Percentiles rank a stretch among this genome's conserved stretches.
Evolutionary conservation across 2,113 vertebrate genomes (phyloP).

Genomic region (Crotalus helleri): DNA sequence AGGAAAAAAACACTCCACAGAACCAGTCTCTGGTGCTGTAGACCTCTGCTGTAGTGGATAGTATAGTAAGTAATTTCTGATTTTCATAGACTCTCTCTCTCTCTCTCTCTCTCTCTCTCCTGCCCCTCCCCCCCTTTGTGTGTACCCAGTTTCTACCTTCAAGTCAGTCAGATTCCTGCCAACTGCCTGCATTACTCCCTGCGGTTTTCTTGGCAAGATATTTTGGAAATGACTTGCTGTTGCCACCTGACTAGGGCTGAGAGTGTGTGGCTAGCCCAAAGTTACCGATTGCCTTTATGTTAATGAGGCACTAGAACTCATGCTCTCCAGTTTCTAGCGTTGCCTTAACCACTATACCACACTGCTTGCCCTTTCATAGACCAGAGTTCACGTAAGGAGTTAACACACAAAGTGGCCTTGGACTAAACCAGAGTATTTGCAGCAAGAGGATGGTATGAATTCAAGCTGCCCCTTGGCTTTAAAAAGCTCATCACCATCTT

Average conservation of each 20-base stretch:
- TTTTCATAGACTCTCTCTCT: no score
- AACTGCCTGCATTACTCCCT: neutral
- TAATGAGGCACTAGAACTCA: neutral
- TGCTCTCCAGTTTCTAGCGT: neutral
- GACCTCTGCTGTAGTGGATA: no score
- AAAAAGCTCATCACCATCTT: neutral
- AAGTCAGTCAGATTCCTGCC: neutral
- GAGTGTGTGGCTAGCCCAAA: neutral
- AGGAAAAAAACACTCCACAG: no score
- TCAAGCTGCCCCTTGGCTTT: neutral
- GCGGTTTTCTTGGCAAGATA: neutral
- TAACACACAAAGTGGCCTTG: neutral
- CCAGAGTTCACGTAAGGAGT: neutral
- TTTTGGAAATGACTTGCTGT: neutral
- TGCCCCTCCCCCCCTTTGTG: neutral
- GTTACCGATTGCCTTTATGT: neutral
- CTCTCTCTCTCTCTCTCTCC: no score
- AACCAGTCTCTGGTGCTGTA: no score
- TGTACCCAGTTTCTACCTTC: neutral
- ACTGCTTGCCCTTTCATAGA: neutral
- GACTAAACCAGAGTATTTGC: neutral
- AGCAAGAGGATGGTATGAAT: neutral
- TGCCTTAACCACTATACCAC: neutral
- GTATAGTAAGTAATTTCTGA: no score
- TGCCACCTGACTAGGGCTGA: neutral